These are phyloP conservation scores for Philaenus spumarius DNA, from an alignment of 1,140 invertebrate genomes.

Conservation along the genomic window DNA sequence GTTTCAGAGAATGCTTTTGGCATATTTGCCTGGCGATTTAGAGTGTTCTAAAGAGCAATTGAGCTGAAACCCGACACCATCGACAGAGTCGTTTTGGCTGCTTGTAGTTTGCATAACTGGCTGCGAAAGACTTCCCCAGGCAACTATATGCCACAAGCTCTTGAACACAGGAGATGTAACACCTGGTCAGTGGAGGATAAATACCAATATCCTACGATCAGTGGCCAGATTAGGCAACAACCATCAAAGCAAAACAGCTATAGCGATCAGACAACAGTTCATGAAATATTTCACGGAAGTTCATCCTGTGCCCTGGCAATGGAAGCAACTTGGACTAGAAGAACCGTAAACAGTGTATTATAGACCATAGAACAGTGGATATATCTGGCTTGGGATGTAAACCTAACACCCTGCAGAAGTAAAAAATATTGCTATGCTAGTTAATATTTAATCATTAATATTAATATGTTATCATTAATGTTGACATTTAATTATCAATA, in stretches of 20 bases:
- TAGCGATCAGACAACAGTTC: neutral
- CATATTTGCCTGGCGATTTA: too few species aligned
- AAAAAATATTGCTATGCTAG: neutral
- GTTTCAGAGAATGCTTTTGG: too few species aligned
- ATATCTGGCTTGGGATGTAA: neutral
- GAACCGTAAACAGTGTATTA: too few species aligned
- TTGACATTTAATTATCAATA: neutral
- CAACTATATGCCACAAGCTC: slow-evolving; percentile 1
- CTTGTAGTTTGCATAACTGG: too few species aligned
- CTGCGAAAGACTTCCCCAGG: slow-evolving; percentile 1
- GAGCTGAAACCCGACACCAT: too few species aligned
- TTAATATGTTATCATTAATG: neutral
- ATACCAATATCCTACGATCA: neutral
- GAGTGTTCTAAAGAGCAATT: slow-evolving; percentile 11
- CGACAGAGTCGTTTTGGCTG: too few species aligned
- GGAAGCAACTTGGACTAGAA: too few species aligned
- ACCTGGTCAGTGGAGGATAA: neutral
- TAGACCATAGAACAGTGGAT: neutral
- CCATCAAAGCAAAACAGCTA: neutral
- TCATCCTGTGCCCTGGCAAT: too few species aligned
- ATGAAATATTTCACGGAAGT: too few species aligned
- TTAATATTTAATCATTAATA: too few species aligned
- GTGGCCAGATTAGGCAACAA: slow-evolving; percentile 18
- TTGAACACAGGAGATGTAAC: too few species aligned
- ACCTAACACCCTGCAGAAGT: neutral